Evolutionary conservation across 2,888 invertebrate species (phyloP).

Genomic region (Diaphora mendica): DNA sequence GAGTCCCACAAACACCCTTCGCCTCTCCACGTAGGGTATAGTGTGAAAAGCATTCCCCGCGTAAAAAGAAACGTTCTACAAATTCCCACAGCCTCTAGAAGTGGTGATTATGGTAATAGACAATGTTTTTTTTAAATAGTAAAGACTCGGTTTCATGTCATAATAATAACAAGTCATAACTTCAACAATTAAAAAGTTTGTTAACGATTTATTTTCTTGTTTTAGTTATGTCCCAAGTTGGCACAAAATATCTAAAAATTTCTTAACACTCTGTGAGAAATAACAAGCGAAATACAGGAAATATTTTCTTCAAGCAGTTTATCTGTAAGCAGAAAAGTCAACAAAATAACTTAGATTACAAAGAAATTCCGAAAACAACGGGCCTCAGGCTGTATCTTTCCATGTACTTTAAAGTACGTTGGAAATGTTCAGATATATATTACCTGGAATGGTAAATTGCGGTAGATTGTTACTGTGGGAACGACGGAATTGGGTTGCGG

Average conservation of each 20-base stretch:
- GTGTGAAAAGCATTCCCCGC: too few relatives aligned
- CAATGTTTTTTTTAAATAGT: too few relatives aligned
- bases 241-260: background rate
- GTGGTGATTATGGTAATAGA: too few relatives aligned
- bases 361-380: slow-evolving; percentile 42
- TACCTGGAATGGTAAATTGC: slow-evolving; percentile 18
- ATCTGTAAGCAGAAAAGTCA: slow-evolving; percentile 30
- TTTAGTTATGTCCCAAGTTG: background rate
- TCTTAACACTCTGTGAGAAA: background rate
- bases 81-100: too few relatives aligned
- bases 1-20: too few relatives aligned
- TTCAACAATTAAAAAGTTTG: background rate
- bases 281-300: slow-evolving; percentile 1
- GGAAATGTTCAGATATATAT: slow-evolving; percentile 25
- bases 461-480: slow-evolving; percentile 22
- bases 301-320: slow-evolving; percentile 17
- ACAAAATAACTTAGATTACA: slow-evolving; percentile 31
- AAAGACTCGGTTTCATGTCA: too few relatives aligned
- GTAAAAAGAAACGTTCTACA: too few relatives aligned
- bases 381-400: slow-evolving; percentile 13
- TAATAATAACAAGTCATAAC: background rate
- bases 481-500: slow-evolving; percentile 16
- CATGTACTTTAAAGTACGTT: slow-evolving; percentile 23
- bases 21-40: too few relatives aligned
- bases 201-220: background rate